Evolutionary conservation across 2,888 invertebrate genomes (phyloP).

Genomic region (Elgonia sp.): DNA sequence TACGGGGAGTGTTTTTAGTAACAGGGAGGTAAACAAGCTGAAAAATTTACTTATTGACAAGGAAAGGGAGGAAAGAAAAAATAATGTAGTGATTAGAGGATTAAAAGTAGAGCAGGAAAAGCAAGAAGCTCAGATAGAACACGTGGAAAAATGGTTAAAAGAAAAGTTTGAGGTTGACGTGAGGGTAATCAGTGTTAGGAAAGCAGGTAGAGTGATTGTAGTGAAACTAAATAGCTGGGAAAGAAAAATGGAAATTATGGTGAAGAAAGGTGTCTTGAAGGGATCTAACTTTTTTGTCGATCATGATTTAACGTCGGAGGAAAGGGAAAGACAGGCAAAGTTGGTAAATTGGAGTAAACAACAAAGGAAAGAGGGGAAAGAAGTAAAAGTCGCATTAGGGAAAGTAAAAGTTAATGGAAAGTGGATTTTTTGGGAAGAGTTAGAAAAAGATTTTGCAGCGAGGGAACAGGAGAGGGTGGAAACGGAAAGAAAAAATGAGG

Average conservation of each 20-base stretch:
- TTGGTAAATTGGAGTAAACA: slow-evolving; percentile 9
- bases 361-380: slow-evolving; percentile 13
- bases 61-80: slow-evolving; percentile 19
- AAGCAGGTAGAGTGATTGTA: not conserved
- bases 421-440: slow-evolving; percentile 7
- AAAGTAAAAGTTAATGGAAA: slow-evolving; percentile 2
- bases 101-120: not conserved
- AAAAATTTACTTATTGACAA: slow-evolving; percentile 12
- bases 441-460: not conserved
- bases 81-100: slow-evolving; percentile 21
- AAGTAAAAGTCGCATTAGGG: not conserved
- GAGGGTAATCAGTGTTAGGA: not conserved
- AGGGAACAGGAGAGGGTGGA: too few relatives aligned
- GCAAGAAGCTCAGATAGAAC: not conserved
- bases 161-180: not conserved
- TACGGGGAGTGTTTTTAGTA: not conserved
- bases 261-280: not conserved
- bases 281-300: slow-evolving; percentile 10
- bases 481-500: too few relatives aligned
- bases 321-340: slow-evolving; percentile 11
- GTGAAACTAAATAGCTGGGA: not conserved
- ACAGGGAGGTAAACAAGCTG: not conserved
- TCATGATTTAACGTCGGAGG: slow-evolving; percentile 21
- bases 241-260: slow-evolving; percentile 14
- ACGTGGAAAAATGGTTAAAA: not conserved